Percentiles rank a stretch among this genome's conserved stretches.
These are phyloP conservation scores for Clamator glandarius DNA, from an alignment of 2,797 vertebrate species.

Conservation along the genomic window DNA sequence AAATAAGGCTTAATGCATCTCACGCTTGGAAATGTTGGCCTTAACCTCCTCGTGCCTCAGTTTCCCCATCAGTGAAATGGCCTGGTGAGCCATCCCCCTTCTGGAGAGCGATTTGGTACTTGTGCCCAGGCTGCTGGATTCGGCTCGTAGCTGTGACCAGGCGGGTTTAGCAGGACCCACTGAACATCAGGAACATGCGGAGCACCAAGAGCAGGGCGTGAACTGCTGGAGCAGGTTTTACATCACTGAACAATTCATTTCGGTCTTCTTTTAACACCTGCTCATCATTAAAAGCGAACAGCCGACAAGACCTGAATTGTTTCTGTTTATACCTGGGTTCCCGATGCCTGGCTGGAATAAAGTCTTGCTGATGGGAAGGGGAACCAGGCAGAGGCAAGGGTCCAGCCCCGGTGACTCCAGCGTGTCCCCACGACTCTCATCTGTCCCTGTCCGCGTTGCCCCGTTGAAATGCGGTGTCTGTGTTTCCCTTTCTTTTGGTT, in stretches of 20 bases:
- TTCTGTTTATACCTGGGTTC: rapidly evolving
- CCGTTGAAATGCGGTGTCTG: conserved; percentile 69
- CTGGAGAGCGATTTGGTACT: neutral
- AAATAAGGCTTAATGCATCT: neutral
- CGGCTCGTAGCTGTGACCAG: rapidly evolving
- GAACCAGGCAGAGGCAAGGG: neutral
- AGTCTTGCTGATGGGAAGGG: neutral
- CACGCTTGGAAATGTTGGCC: neutral
- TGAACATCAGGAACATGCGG: rapidly evolving
- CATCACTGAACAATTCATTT: neutral
- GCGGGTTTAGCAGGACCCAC: neutral
- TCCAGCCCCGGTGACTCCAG: neutral
- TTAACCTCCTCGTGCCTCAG: conserved; percentile 59
- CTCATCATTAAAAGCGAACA: neutral
- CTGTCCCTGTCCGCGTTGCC: conserved; percentile 49
- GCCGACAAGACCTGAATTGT: neutral
- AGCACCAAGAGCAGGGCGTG: rapidly evolving
- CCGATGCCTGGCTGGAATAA: neutral
- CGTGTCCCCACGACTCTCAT: neutral
- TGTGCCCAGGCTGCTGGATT: neutral
- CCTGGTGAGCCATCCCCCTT: neutral
- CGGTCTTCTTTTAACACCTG: neutral
- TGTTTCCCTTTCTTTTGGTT: conserved; percentile 43
- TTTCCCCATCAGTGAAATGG: conserved; percentile 7
- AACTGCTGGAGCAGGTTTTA: rapidly evolving